Conservation (phyloP, 2,888 invertebrate genomes). For the Pandemis cinnamomeana region DNA sequence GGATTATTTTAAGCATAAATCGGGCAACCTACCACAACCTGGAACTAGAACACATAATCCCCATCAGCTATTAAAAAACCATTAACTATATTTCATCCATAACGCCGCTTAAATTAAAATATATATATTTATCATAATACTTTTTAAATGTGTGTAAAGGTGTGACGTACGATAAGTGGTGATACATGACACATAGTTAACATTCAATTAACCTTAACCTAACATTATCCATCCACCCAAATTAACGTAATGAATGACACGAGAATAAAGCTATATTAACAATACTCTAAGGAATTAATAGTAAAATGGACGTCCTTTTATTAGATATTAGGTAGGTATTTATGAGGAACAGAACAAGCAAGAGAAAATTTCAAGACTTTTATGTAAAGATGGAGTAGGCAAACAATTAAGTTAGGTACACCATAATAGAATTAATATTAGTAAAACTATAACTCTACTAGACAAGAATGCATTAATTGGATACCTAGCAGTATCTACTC, state of each 20-base stretch:
- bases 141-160: not conserved
- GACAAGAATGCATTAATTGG: not conserved
- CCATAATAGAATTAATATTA: not conserved
- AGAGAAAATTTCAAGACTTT: not conserved
- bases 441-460: not conserved
- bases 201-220: slow-evolving; percentile 3
- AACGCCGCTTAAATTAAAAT: not conserved
- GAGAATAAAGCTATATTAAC: not conserved
- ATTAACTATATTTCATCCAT: not conserved
- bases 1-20: not conserved
- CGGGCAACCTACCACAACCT: not conserved
- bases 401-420: not conserved
- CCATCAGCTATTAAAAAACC: not conserved
- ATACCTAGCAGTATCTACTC: not conserved
- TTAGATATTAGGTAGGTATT: not conserved
- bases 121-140: not conserved
- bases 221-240: not conserved
- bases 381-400: not conserved
- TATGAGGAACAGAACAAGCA: not conserved
- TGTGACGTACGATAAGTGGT: not conserved
- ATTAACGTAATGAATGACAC: slow-evolving; percentile 2
- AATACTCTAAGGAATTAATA: slow-evolving; percentile 1
- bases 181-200: not conserved
- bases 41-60: not conserved
- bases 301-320: not conserved